A percentile compares a stretch with the other conserved stretches of the same genome.
Evolutionary conservation across 2,797 vertebrate genomes (phyloP).

Genomic region (Poeciliopsis gracilis): DNA sequence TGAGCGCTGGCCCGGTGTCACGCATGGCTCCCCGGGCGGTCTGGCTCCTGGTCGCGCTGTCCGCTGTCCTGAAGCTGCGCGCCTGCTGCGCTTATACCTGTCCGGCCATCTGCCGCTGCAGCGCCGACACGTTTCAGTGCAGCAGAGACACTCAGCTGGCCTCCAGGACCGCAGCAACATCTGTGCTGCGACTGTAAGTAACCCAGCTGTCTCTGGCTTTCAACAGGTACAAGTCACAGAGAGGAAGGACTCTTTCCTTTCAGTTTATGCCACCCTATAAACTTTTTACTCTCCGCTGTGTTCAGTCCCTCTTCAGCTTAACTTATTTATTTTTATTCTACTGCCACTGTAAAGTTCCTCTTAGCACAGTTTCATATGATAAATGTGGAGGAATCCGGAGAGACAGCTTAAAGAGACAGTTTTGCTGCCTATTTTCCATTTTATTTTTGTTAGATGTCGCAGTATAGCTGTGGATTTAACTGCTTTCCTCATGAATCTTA

Average conservation of each 20-base stretch:
- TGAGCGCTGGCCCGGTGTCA: conserved; percentile 24
- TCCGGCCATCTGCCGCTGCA: conserved; percentile 78
- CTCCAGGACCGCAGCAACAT: conserved; percentile 22
- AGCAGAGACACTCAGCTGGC: conserved; percentile 74
- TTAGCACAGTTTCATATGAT: background rate
- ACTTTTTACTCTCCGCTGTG: background rate
- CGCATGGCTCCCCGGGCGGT: conserved; percentile 59
- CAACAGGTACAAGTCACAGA: background rate
- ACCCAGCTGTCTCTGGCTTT: conserved; percentile 7
- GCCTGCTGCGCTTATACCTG: conserved; percentile 66
- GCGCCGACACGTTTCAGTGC: conserved; percentile 66
- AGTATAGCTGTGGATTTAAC: conserved; percentile 13
- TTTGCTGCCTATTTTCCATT: conserved; percentile 2
- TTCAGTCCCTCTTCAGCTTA: background rate
- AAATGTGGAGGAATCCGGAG: conserved; percentile 3
- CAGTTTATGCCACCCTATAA: background rate
- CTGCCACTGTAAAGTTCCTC: background rate
- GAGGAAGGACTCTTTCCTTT: background rate
- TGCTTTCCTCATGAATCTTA: conserved; percentile 27
- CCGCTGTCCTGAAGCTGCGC: conserved; percentile 45
- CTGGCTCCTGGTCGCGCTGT: conserved; percentile 62
- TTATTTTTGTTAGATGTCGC: background rate
- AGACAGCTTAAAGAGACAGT: conserved; percentile 1
- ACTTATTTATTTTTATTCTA: background rate
- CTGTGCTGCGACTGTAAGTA: conserved; percentile 65